Evolutionary conservation across 2,888 invertebrate genomes (phyloP), one percentile per base, ranked within the genome.

Genomic region (Hypomecis atomaria): DNA sequence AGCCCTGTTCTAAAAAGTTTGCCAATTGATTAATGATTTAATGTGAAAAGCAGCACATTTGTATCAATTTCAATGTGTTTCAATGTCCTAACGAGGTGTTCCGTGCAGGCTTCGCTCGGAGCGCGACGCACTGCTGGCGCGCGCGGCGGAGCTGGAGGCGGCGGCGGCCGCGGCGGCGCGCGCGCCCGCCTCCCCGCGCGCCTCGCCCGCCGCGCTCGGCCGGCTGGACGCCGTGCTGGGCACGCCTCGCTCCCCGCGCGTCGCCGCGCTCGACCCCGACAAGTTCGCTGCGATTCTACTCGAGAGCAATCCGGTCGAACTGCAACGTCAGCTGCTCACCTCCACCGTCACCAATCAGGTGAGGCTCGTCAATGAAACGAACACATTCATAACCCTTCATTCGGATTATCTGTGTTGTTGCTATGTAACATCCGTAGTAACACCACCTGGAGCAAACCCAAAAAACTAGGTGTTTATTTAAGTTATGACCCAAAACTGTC

Each of bases 261-360:
- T 95, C 69, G 90, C 94, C 73, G 92, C 94, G 63, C 95, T 95
- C 10, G 96, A 96, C 90, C 94, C 95, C 64, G 94, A 93, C 78
- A 97, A 97, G 90, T 95, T 97, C 85, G 94, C 96, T 79, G 97
- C 97, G 89, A 97, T 97, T 90, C 94, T 97, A 79, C 94, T 94
- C 78, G 97, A 97, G 93, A 95, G 95, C 77, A 96, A 96, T 90
- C 95, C 96, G 64, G 90, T 97, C 74, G 96, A 97, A 91, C 94
- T 97, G 81, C 97, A 97, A 88, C 95, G 97, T 77, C 97, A 97
- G 90, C 93, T 97, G 71, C 94, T 97, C 73, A 96, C 95, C 40
- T 94, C 96, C 78, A 96, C 96, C 83, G 96, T 96, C 83, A 96
- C 96, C 86, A 97, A 97, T 93, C 96, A 97, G 95, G 97, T 97